These are phyloP conservation scores for Bellardia bayeri DNA, from an alignment of 2,888 invertebrate species.

Conservation along the genomic window DNA sequence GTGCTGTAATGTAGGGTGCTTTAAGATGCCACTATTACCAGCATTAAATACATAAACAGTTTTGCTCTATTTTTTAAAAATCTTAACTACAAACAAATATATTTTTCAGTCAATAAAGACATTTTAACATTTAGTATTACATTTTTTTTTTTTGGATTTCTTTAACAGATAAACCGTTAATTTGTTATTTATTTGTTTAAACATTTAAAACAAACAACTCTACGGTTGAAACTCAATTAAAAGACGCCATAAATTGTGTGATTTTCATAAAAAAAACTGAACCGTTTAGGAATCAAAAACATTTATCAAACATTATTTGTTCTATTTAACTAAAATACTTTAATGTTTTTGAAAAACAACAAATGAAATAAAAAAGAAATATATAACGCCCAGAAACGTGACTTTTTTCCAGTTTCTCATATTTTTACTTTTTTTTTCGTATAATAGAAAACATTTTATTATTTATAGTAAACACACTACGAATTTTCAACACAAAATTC, in stretches of 20 bases:
- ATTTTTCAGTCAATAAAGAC: conserved; percentile 13
- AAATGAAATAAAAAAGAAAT: background rate
- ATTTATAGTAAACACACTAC: background rate
- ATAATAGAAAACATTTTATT: background rate
- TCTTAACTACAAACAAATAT: background rate
- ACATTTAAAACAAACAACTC: background rate
- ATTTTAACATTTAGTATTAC: conserved; percentile 4
- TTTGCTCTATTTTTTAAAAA: background rate
- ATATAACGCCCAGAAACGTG: conserved; percentile 47
- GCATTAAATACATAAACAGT: background rate
- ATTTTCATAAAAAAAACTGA: conserved; percentile 12
- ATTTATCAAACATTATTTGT: conserved; percentile 22
- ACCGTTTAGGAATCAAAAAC: conserved; percentile 13
- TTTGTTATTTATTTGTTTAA: conserved; percentile 12
- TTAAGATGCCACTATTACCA: background rate
- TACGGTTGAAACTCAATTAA: conserved; percentile 32
- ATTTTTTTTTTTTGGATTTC: conserved; percentile 26
- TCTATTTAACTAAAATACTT: conserved; percentile 19
- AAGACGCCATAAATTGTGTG: conserved; percentile 42
- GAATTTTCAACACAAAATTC: background rate
- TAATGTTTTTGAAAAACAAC: background rate
- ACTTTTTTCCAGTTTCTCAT: conserved; percentile 61
- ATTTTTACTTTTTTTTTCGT: conserved; percentile 23
- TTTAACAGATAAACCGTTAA: conserved; percentile 15
- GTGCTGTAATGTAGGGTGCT: no score